Evolutionary conservation across 2,888 invertebrate genomes (phyloP).

Genomic region (Agrenia bidenticulata): DNA sequence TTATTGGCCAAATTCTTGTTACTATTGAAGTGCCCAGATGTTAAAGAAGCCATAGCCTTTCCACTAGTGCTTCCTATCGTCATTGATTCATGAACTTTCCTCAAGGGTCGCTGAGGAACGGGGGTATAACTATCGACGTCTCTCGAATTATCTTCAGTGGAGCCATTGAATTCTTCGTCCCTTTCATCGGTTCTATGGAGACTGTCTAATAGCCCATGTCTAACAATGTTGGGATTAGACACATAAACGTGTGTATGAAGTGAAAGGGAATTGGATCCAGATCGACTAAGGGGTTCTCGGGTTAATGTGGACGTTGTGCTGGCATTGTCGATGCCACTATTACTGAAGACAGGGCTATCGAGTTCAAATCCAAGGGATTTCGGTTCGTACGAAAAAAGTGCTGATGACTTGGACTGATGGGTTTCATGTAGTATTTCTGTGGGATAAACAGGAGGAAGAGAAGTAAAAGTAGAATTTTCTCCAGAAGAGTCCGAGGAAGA

Average conservation of each 20-base stretch:
- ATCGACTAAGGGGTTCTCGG: constrained; percentile 36
- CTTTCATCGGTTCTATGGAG: constrained; percentile 15
- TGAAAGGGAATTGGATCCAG: constrained; percentile 41
- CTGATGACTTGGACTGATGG: constrained; percentile 34
- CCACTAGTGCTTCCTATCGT: constrained; percentile 3
- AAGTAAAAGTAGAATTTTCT: constrained; percentile 25
- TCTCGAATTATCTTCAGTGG: constrained; percentile 4
- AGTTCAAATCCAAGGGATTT: constrained; percentile 47
- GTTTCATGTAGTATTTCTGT: constrained; percentile 44
- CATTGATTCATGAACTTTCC: constrained; percentile 14
- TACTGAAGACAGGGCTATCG: constrained; percentile 12
- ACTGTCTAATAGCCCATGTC: constrained; percentile 16
- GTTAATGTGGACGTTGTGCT: constrained; percentile 6
- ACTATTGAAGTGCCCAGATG: constrained; percentile 17
- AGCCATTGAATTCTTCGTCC: constrained; percentile 10
- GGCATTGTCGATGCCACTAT: constrained; percentile 5
- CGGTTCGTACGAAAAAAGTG: constrained; percentile 43
- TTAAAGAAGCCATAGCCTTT: constrained; percentile 13
- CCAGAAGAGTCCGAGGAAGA: constrained; percentile 16
- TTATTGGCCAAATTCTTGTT: constrained; percentile 14
- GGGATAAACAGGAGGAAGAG: constrained; percentile 42
- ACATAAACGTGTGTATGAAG: constrained; percentile 44
- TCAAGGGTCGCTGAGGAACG: constrained; percentile 11
- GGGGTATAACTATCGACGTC: not conserved
- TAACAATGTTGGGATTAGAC: constrained; percentile 42